Conservation (phyloP, 2,113 vertebrate species). For the Coptodon bakossiorum region DNA sequence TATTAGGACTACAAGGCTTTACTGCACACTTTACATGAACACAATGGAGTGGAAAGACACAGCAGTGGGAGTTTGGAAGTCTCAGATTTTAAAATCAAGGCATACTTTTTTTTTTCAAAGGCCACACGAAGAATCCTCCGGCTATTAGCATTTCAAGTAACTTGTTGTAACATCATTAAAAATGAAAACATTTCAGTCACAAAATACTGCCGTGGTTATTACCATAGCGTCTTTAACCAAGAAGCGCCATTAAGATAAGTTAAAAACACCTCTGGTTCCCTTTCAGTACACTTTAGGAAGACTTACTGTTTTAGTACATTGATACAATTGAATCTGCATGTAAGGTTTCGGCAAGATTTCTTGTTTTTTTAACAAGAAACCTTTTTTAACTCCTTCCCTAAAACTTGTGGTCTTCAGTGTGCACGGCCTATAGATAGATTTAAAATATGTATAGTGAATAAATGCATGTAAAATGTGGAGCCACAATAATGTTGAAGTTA, state of each 20-base stretch:
- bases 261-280: background rate
- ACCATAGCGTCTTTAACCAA: background rate
- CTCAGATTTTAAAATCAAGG: background rate
- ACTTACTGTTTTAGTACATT: background rate
- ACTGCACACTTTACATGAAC: slow-evolving; percentile 43
- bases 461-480: no score
- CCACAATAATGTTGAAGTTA: no score
- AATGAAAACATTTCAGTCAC: background rate
- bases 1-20: slow-evolving; percentile 50
- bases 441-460: no score
- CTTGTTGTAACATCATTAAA: background rate
- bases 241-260: background rate
- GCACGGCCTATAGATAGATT: no score
- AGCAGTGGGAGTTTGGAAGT: background rate
- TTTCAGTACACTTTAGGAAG: background rate
- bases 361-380: background rate
- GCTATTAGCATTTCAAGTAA: background rate
- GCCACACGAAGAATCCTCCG: background rate
- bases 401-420: no score
- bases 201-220: background rate
- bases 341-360: background rate
- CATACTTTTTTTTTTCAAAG: background rate
- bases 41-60: slow-evolving; percentile 16
- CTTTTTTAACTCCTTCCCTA: no score
- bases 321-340: background rate